Percentiles rank a stretch among this genome's conserved stretches.
These are phyloP conservation scores for Penaeus japonicus DNA, from an alignment of 1,140 invertebrate species.

Conservation along the genomic window DNA sequence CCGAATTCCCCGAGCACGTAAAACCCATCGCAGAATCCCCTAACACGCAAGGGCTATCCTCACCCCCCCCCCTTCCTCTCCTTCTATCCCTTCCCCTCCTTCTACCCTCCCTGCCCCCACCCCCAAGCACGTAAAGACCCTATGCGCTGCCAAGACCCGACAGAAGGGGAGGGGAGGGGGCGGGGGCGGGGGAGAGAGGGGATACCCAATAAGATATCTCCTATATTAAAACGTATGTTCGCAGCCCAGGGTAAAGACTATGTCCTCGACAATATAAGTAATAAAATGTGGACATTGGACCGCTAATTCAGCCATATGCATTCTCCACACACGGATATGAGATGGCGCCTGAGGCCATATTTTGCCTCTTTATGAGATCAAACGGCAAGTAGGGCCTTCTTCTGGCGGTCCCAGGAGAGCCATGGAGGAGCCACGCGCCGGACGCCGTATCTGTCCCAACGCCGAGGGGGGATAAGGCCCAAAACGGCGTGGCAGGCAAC, in stretches of 20 bases:
- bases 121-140: too few relatives aligned
- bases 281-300: slow-evolving; percentile 58
- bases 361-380: slow-evolving; percentile 60
- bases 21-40: not conserved
- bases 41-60: not conserved
- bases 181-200: not conserved
- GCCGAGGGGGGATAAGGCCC: slow-evolving; percentile 4
- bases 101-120: too few relatives aligned
- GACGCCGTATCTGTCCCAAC: slow-evolving; percentile 12
- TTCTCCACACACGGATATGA: slow-evolving; percentile 59
- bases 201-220: slow-evolving; percentile 36
- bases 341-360: slow-evolving; percentile 58
- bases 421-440: not conserved
- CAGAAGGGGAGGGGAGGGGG: not conserved
- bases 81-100: too few relatives aligned
- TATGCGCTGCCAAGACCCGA: too few relatives aligned
- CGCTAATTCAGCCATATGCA: slow-evolving; percentile 59
- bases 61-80: not conserved
- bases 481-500: not conserved
- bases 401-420: slow-evolving; percentile 40
- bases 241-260: slow-evolving; percentile 55
- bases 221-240: slow-evolving; percentile 53
- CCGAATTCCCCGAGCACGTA: not conserved
- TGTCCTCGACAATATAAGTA: slow-evolving; percentile 58
- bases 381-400: slow-evolving; percentile 59